These are phyloP conservation scores for Diadumene lineata DNA, from an alignment of 92 coral and sea anemone species.

Conservation along the genomic window DNA sequence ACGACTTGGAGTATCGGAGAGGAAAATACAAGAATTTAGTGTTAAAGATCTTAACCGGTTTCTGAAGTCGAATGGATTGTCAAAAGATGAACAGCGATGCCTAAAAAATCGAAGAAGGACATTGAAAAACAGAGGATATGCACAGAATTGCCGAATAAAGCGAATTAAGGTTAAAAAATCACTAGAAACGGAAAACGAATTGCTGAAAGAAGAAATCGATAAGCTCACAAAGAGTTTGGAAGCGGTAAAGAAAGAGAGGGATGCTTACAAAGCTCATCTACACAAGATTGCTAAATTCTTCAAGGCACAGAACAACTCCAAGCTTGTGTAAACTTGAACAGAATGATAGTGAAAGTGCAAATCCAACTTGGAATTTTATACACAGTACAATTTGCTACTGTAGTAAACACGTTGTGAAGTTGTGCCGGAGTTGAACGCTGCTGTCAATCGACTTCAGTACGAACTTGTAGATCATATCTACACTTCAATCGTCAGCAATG, in stretches of 20 bases:
- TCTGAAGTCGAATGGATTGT: slow-evolving; percentile 53
- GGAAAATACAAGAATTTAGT: slow-evolving; percentile 43
- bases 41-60: slow-evolving; percentile 74
- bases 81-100: slow-evolving; percentile 33
- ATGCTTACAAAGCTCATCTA: slow-evolving; percentile 18
- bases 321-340: slow-evolving; percentile 5
- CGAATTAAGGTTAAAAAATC: slow-evolving; percentile 56
- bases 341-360: background rate
- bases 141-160: slow-evolving; percentile 75
- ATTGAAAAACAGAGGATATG: slow-evolving; percentile 81
- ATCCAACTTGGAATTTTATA: background rate
- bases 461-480: background rate
- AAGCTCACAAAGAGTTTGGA: slow-evolving; percentile 32
- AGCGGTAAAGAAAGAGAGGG: slow-evolving; percentile 38
- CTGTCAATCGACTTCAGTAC: background rate
- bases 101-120: slow-evolving; percentile 74
- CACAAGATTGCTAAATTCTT: background rate
- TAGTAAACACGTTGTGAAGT: no score
- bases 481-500: background rate
- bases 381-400: background rate
- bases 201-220: slow-evolving; percentile 41
- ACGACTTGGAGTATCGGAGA: slow-evolving; percentile 44
- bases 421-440: background rate
- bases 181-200: slow-evolving; percentile 37
- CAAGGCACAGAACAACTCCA: background rate